A percentile compares a stretch with the other conserved stretches of the same genome.
Conservation (phyloP, 1,140 invertebrate species). For the Vanessa atalanta region DNA sequence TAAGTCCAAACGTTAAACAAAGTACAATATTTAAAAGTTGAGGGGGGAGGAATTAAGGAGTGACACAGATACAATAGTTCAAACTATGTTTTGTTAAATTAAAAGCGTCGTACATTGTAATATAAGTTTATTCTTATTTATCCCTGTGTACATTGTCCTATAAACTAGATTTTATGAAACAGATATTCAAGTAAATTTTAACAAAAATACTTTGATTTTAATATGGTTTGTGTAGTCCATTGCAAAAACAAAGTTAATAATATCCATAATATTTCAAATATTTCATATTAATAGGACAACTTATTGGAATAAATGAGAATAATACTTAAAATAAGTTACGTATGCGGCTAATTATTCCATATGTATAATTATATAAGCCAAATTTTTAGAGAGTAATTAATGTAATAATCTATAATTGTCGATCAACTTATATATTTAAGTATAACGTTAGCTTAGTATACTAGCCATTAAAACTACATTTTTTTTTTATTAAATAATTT, state of each 20-base stretch:
- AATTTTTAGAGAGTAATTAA: slow-evolving; percentile 21
- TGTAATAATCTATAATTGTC: slow-evolving; percentile 17
- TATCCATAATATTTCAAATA: background rate
- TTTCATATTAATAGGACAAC: slow-evolving; percentile 10
- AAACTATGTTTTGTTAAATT: background rate
- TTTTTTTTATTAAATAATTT: slow-evolving; percentile 65
- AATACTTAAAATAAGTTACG: slow-evolving; percentile 13
- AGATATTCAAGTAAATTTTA: background rate
- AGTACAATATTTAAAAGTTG: no score
- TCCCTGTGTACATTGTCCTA: slow-evolving; percentile 21
- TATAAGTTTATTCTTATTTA: slow-evolving; percentile 18
- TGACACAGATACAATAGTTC: no score
- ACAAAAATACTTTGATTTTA: background rate
- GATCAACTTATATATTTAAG: slow-evolving; percentile 6
- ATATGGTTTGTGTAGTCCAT: background rate
- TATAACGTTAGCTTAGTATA: slow-evolving; percentile 53
- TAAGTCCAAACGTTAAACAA: background rate
- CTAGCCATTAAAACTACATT: slow-evolving; percentile 55
- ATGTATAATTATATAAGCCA: slow-evolving; percentile 14
- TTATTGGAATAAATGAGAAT: slow-evolving; percentile 18
- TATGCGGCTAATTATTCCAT: background rate
- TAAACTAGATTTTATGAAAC: background rate
- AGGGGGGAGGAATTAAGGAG: no score
- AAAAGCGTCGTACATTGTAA: slow-evolving; percentile 7
- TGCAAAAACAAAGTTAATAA: background rate